Base-by-base conservation (phyloP, 2,797 vertebrate species). In the Cyprinodon diabolis region DNA sequence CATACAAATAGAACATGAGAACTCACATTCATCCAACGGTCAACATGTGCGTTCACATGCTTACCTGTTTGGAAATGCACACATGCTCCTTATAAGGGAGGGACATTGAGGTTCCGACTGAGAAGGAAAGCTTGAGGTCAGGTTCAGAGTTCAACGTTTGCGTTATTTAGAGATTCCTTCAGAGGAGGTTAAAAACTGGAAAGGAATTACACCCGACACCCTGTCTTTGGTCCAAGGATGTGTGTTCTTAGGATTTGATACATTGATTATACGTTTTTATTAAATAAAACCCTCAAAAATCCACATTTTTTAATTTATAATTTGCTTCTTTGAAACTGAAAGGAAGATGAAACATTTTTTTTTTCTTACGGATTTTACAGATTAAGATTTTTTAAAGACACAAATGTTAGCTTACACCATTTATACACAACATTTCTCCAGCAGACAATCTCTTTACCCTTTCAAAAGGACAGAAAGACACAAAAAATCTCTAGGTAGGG, bases 161-260 rank as follows among this genome's bases (percentile, higher is more conserved):
- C 79, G 72, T 83, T 81, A 74, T 58, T 81, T 52, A 37, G 21
- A 25, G 54, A 65, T 71, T 80, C 75, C 67, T 40, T 70, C 0
- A 47, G 60, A 51, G 60, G 75, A 30, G 62, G 57, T 74, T 57
- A 60, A 67, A 40, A 15, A 45, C 51, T 12, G 49, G 17, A 51
- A 73, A 45, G 65, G 74, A 87, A 78, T 89, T 69, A 79, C 77
- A 74, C 79, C 69, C 79, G 73, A 81, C 79, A 74, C 75, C 30
- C 72, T 76, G 56, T 74, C 73, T 67, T 77, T 67, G 58, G 73
- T 69, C 30, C 30, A 30, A 80, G 76, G 76, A 83, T 79, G 78
- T 74, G 67, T 71, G 58, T 7, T 1, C 71, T 71, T 62, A 70
- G 35, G 9, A 21, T 77, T 75, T 68, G 35, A n/a, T 78, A 43